Evolutionary conservation across 2,888 invertebrate genomes (phyloP).

Genomic region (Lasioglossum morio): DNA sequence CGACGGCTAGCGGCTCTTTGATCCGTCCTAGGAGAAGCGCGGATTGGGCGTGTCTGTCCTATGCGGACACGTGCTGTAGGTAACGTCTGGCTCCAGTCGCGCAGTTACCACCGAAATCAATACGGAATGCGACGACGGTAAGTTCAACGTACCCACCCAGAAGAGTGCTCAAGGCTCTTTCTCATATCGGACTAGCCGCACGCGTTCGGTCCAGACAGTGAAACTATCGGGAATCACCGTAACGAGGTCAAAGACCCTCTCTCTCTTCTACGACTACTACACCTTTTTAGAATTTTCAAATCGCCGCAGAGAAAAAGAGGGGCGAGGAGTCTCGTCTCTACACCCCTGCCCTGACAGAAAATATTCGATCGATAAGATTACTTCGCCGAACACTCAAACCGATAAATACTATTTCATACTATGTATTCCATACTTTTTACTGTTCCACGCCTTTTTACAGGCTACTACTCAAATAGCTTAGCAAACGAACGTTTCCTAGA

Average conservation of each 20-base stretch:
- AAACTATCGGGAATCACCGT: conserved; percentile 58
- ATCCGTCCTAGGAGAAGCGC: conserved; percentile 8
- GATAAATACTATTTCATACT: neutral
- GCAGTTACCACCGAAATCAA: conserved; percentile 78
- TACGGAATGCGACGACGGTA: conserved; percentile 79
- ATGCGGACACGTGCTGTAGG: conserved; percentile 72
- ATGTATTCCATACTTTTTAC: neutral
- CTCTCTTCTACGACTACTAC: no score
- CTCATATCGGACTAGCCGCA: conserved; percentile 59
- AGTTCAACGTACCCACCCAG: conserved; percentile 78
- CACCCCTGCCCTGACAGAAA: neutral
- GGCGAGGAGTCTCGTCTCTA: neutral
- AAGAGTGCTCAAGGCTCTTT: conserved; percentile 65
- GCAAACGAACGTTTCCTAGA: no score
- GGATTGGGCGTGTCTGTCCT: conserved; percentile 71
- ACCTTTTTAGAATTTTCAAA: conserved; percentile 15
- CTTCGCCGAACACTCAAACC: neutral
- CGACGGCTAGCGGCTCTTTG: neutral
- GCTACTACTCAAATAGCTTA: neutral
- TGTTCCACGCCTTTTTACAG: neutral
- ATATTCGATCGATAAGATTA: neutral
- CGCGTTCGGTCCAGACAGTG: conserved; percentile 60
- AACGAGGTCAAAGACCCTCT: conserved; percentile 62
- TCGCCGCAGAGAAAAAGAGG: neutral
- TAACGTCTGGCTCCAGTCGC: conserved; percentile 74